Conservation (phyloP, 2,888 invertebrate genomes). For the Ceriagrion tenellum region DNA sequence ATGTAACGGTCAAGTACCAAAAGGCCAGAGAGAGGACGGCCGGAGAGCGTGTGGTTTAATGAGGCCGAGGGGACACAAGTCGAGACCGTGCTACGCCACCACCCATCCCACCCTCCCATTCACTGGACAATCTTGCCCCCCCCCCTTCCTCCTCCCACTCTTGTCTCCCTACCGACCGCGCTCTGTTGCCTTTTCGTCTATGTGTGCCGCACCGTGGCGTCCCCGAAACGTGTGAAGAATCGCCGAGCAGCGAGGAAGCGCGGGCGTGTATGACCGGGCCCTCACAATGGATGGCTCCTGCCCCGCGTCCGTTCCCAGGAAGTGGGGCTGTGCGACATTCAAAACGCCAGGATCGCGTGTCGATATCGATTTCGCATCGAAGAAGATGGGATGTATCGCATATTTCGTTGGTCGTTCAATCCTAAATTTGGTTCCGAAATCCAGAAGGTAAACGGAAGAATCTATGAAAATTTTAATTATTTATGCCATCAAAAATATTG, state of each 20-base stretch:
- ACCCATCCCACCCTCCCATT: background rate
- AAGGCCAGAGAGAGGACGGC: background rate
- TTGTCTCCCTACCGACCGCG: too few relatives aligned
- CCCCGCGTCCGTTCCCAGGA: background rate
- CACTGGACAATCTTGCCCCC: too few relatives aligned
- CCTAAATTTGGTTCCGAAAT: too few relatives aligned
- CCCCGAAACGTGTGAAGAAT: background rate
- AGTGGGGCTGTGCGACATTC: too few relatives aligned
- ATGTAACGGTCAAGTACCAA: background rate
- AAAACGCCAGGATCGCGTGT: too few relatives aligned
- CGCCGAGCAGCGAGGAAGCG: background rate
- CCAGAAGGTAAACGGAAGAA: too few relatives aligned
- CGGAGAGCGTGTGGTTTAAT: background rate
- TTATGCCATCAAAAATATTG: too few relatives aligned
- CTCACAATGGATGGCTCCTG: background rate
- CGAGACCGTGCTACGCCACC: background rate
- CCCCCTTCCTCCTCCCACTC: too few relatives aligned
- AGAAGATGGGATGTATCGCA: too few relatives aligned
- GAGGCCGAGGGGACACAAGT: background rate
- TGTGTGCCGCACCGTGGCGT: background rate
- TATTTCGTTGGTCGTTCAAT: too few relatives aligned
- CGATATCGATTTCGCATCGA: too few relatives aligned
- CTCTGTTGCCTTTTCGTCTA: background rate
- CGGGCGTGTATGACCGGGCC: background rate
- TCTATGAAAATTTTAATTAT: too few relatives aligned